Conservation (phyloP, 2,113 vertebrate species). For the Poicephalus meyeri region DNA sequence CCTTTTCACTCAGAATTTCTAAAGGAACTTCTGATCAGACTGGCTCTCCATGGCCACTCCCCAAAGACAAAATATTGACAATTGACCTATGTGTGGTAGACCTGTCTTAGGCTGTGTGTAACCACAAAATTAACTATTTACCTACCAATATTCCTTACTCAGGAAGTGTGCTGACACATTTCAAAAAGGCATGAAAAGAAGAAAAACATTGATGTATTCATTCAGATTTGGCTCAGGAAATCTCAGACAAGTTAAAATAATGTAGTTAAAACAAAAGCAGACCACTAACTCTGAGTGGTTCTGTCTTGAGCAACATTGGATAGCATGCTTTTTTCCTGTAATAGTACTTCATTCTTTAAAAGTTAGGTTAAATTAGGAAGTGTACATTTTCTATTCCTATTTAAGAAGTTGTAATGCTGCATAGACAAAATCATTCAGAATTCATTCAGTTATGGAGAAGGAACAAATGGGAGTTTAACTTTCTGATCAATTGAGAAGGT, state of each 20-base stretch:
- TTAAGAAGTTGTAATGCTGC: not conserved
- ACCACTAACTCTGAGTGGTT: not conserved
- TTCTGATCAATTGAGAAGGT: not conserved
- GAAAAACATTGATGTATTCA: not conserved
- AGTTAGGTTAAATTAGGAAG: not conserved
- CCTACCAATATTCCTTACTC: not conserved
- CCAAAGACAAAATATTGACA: not conserved
- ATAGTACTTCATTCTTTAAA: not conserved
- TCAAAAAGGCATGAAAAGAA: not conserved
- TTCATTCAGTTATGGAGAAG: not conserved
- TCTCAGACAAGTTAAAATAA: not conserved
- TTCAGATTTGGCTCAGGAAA: not conserved
- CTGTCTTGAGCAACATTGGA: not conserved
- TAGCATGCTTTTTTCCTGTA: not conserved
- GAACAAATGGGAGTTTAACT: not conserved
- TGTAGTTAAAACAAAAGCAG: not conserved
- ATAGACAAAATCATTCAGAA: not conserved
- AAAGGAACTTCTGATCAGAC: not conserved
- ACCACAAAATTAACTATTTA: not conserved
- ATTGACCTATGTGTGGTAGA: not conserved
- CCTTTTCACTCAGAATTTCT: not conserved
- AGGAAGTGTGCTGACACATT: not conserved
- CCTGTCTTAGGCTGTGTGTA: not conserved
- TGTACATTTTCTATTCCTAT: not conserved
- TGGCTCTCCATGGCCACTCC: not conserved